These are phyloP conservation scores for Ormyrus thymus DNA, from an alignment of 2,888 invertebrate genomes.

Conservation along the genomic window DNA sequence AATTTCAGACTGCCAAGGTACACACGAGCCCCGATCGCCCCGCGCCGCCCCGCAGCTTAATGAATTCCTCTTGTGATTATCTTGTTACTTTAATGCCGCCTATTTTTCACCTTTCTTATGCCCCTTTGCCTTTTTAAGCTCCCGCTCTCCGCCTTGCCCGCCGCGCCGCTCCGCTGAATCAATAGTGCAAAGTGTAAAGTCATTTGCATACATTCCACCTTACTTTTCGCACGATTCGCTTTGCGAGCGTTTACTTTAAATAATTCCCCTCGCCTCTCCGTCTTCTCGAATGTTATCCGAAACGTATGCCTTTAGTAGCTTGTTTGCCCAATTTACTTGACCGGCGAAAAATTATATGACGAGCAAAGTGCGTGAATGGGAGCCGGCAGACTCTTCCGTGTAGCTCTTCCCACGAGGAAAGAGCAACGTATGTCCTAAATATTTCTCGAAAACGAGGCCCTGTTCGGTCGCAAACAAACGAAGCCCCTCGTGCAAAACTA, in stretches of 20 bases:
- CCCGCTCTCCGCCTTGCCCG: no score
- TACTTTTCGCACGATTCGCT: no score
- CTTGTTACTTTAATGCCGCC: conserved; percentile 47
- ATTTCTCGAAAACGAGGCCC: conserved; percentile 69
- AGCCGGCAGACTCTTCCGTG: neutral
- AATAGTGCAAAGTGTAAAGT: no score
- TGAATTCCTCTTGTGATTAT: conserved; percentile 52
- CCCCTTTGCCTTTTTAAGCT: neutral
- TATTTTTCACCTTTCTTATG: conserved; percentile 40
- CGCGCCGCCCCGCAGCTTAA: conserved; percentile 32
- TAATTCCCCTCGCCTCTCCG: no score
- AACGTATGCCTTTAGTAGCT: neutral
- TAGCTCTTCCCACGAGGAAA: conserved; percentile 42
- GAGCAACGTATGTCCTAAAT: conserved; percentile 52
- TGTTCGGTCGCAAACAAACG: conserved; percentile 71
- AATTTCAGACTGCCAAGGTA: conserved; percentile 58
- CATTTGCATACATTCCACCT: no score
- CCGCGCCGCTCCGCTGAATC: neutral
- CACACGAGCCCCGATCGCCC: conserved; percentile 28
- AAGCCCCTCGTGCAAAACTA: conserved; percentile 56
- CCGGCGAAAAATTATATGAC: conserved; percentile 31
- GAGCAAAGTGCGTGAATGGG: conserved; percentile 37
- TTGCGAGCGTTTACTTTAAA: no score
- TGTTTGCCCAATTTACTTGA: conserved; percentile 40
- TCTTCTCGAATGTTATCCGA: neutral